These are phyloP conservation scores for Tetragonisca angustula DNA, from an alignment of 2,888 invertebrate genomes.

Conservation along the genomic window DNA sequence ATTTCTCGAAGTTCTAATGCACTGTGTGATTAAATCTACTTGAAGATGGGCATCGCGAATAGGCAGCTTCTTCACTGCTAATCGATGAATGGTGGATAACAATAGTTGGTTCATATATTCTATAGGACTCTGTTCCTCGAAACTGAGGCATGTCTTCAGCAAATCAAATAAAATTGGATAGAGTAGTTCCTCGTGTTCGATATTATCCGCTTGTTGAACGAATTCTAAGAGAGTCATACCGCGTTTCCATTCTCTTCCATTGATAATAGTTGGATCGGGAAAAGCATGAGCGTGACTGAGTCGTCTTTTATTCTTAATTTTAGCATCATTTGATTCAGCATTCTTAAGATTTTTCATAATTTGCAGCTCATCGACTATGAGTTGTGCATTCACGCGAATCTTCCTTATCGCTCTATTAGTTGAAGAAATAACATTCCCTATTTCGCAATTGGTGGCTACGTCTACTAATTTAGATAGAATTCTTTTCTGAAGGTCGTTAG, in stretches of 20 bases:
- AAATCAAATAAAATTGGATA: constrained; percentile 92
- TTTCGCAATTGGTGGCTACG: constrained; percentile 79
- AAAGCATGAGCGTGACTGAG: constrained; percentile 30
- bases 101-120: constrained; percentile 96
- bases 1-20: constrained; percentile 95
- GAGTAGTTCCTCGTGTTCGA: constrained; percentile 88
- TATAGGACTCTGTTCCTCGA: constrained; percentile 92
- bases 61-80: constrained; percentile 69
- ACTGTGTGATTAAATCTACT: constrained; percentile 93
- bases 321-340: background rate
- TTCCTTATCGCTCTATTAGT: constrained; percentile 88
- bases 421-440: constrained; percentile 81
- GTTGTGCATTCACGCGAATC: constrained; percentile 87
- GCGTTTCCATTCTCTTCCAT: constrained; percentile 90
- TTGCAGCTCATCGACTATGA: constrained; percentile 86
- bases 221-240: constrained; percentile 93
- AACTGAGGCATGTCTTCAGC: constrained; percentile 90
- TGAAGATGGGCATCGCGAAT: constrained; percentile 86
- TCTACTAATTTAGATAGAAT: constrained; percentile 78
- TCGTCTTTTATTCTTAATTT: constrained; percentile 34
- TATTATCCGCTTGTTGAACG: constrained; percentile 93
- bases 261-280: constrained; percentile 86
- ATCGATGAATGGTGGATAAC: constrained; percentile 90
- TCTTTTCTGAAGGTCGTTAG: constrained; percentile 69
- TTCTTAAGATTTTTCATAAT: constrained; percentile 84